Percentiles rank a stretch among this genome's conserved stretches.
Evolutionary conservation across 2,113 vertebrate species (phyloP).

Genomic region (Scomber colias): DNA sequence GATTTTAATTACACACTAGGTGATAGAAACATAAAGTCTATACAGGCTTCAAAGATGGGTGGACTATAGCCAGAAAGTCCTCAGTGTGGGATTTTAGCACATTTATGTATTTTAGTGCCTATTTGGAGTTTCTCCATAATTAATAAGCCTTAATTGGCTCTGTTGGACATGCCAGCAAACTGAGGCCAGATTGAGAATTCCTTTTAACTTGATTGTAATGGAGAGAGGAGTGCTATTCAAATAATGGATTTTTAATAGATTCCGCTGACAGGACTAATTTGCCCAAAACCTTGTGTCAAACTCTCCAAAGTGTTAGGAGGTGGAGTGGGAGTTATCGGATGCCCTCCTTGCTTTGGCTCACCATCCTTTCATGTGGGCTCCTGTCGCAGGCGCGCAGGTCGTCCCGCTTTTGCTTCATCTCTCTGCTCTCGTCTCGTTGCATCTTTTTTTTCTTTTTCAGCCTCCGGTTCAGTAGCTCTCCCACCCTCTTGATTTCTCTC

Average conservation of each 20-base stretch:
- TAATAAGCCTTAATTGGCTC: conserved; percentile 78
- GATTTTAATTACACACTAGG: conserved; percentile 57
- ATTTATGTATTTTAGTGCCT: conserved; percentile 81
- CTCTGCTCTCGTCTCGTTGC: background rate
- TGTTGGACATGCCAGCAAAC: conserved; percentile 79
- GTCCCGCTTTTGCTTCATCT: conserved; percentile 32
- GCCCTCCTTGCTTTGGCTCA: conserved; percentile 41
- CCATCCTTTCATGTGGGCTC: conserved; percentile 46
- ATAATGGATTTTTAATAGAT: conserved; percentile 84
- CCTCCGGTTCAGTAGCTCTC: conserved; percentile 36
- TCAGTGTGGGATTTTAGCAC: conserved; percentile 63
- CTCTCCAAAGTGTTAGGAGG: conserved; percentile 55
- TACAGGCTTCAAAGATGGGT: conserved; percentile 31
- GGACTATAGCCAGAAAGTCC: conserved; percentile 69
- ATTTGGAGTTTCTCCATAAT: conserved; percentile 83
- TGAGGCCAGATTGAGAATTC: conserved; percentile 72
- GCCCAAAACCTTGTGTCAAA: conserved; percentile 64
- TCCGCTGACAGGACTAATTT: conserved; percentile 75
- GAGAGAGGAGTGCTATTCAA: conserved; percentile 75
- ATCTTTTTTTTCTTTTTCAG: conserved; percentile 22
- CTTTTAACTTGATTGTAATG: conserved; percentile 80
- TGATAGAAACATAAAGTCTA: conserved; percentile 22
- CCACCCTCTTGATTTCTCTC: conserved; percentile 3
- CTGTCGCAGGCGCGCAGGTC: conserved; percentile 31
- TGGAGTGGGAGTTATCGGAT: conserved; percentile 53